These are phyloP conservation scores for Nesometra sesokonis DNA, from an alignment of 35 echinoderm and acorn worm species.

Conservation along the genomic window DNA sequence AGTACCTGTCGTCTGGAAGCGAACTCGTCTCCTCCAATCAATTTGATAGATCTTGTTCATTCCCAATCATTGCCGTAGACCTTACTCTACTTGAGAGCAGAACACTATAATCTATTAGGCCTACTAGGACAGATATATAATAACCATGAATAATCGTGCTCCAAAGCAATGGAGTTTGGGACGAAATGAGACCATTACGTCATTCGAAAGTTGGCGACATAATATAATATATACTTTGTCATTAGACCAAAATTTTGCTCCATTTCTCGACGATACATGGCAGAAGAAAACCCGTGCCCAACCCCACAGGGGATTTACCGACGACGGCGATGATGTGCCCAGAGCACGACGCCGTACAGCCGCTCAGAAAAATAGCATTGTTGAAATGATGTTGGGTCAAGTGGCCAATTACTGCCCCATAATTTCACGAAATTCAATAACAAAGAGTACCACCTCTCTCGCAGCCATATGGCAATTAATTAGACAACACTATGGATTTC, in stretches of 20 bases:
- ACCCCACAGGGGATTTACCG: constrained; percentile 16
- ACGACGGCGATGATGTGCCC: constrained; percentile 14
- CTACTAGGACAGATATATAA: no score
- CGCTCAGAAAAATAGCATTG: constrained; percentile 14
- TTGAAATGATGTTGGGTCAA: constrained; percentile 44
- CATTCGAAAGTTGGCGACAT: constrained; percentile 9
- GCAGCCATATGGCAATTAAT: constrained; percentile 29
- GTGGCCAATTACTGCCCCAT: constrained; percentile 50
- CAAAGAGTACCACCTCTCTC: constrained; percentile 23
- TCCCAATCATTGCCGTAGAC: no score
- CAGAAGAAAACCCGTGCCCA: constrained; percentile 25
- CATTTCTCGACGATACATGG: constrained; percentile 36
- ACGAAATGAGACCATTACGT: not conserved
- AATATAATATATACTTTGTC: constrained; percentile 38
- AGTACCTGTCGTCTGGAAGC: no score
- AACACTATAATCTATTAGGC: no score
- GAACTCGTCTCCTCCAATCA: no score
- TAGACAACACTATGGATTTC: constrained; percentile 41
- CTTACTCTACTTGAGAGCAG: no score
- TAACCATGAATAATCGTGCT: not conserved
- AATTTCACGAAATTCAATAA: constrained; percentile 25
- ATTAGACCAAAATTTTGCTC: constrained; percentile 44
- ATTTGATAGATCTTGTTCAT: no score
- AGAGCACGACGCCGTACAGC: not conserved
- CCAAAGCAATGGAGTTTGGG: constrained; percentile 10